phyloP scores from a whole-genome alignment of 92 coral and sea anemone species.

The Parazoanthus swiftii region DNA sequence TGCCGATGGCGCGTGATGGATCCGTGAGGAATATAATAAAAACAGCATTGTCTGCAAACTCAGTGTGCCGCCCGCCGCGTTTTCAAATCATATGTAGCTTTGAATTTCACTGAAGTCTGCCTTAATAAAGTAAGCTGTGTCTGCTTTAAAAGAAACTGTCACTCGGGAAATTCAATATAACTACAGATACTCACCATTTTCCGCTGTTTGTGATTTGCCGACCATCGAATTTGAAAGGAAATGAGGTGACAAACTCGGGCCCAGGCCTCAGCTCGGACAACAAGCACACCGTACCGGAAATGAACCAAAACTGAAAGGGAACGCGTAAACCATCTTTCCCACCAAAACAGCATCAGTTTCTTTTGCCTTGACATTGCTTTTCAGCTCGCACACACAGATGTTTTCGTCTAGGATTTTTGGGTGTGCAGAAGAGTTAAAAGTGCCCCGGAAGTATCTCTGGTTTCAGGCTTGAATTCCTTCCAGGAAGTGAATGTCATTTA shows the following conservation, averaged over 20 bases:
- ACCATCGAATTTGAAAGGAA: conserved; percentile 15
- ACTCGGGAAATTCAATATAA: not conserved
- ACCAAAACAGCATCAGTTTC: not conserved
- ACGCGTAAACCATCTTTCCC: not conserved
- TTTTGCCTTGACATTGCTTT: not conserved
- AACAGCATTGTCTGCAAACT: conserved; percentile 19
- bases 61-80: not conserved
- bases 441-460: not conserved
- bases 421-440: not conserved
- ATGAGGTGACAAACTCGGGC: not conserved
- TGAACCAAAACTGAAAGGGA: not conserved
- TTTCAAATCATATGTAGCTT: not conserved
- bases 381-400: not conserved
- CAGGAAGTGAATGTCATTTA: not conserved
- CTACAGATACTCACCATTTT: conserved; percentile 5
- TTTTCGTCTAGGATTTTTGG: conserved; percentile 18
- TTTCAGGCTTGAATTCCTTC: not conserved
- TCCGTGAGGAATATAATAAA: not conserved
- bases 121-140: not conserved
- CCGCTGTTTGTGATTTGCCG: not conserved
- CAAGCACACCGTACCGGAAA: not conserved
- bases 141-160: not conserved
- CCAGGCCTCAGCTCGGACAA: conserved; percentile 2
- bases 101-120: not conserved
- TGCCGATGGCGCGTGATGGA: conserved; percentile 20